phyloP scores from a whole-genome alignment of 2,113 vertebrate species.

The Phalacrocorax pelagicus region DNA sequence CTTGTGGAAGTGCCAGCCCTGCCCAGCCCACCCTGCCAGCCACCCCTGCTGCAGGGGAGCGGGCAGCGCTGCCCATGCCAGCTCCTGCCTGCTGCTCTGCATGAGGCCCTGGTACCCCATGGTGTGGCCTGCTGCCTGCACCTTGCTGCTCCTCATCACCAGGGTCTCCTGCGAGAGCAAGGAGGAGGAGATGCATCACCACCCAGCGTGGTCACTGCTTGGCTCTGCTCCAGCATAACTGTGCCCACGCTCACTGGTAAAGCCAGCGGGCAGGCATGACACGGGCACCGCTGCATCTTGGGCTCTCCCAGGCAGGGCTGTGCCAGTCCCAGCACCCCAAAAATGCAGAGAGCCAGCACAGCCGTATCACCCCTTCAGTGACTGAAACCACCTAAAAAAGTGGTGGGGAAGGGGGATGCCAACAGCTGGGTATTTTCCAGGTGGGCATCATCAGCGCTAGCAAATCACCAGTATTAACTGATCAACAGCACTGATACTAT shows the following conservation, averaged over 20 bases:
- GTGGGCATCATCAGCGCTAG: neutral
- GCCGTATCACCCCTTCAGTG: neutral
- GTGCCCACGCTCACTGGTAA: neutral
- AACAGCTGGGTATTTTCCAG: neutral
- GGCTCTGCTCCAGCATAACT: neutral
- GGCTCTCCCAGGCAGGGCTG: neutral
- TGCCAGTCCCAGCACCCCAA: neutral
- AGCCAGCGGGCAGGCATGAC: fast-evolving
- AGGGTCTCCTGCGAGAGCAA: neutral
- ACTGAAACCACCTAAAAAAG: neutral
- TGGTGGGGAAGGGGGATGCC: neutral
- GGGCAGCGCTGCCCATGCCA: neutral
- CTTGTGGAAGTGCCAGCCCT: neutral
- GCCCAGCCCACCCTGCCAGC: neutral
- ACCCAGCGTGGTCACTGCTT: fast-evolving
- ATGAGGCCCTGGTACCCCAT: neutral
- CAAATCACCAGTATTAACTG: neutral
- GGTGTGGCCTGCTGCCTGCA: neutral
- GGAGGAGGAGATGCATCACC: neutral
- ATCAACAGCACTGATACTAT: fast-evolving
- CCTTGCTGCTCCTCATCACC: neutral
- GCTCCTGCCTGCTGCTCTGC: neutral
- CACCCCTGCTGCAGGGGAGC: neutral
- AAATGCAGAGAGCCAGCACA: neutral
- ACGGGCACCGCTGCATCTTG: fast-evolving